phyloP scores from a whole-genome alignment of 64 coral and sea anemone species.

The Stichodactyla helianthus region DNA sequence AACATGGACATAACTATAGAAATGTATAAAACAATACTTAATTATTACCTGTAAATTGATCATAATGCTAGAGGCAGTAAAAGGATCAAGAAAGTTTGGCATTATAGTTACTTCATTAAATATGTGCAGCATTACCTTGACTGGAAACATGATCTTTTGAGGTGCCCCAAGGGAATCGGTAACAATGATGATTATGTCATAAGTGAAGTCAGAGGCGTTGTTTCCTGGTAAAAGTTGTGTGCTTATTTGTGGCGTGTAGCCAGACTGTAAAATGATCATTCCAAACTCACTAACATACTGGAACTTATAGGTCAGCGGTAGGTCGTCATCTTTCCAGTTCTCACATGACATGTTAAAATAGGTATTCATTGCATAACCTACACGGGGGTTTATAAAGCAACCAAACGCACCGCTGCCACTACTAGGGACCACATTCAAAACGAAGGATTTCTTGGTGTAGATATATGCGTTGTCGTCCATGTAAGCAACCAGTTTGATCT shows the following conservation, averaged over 20 bases:
- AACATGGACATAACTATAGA: too few relatives aligned
- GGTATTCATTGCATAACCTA: conserved; percentile 18
- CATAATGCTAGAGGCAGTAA: too few relatives aligned
- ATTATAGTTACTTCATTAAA: too few relatives aligned
- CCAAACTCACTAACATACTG: conserved; percentile 18
- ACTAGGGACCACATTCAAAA: not conserved
- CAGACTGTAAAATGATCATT: conserved; percentile 4
- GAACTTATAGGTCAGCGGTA: not conserved
- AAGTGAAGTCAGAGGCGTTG: not conserved
- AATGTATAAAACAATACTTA: too few relatives aligned
- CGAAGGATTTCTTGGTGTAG: not conserved
- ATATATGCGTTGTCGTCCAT: not conserved
- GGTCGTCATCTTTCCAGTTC: conserved; percentile 28
- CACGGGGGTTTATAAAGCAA: not conserved
- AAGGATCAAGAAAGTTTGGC: too few relatives aligned
- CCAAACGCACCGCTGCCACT: not conserved
- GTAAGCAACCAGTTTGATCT: not conserved
- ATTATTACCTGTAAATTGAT: too few relatives aligned
- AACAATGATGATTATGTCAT: not conserved
- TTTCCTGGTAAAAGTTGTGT: conserved; percentile 25
- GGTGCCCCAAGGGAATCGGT: not conserved
- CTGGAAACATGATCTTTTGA: not conserved
- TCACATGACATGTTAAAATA: conserved; percentile 20
- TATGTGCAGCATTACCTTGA: not conserved
- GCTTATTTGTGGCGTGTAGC: not conserved